Evolutionary conservation across 2,113 vertebrate species (phyloP).

Genomic region (Eolophus roseicapilla): DNA sequence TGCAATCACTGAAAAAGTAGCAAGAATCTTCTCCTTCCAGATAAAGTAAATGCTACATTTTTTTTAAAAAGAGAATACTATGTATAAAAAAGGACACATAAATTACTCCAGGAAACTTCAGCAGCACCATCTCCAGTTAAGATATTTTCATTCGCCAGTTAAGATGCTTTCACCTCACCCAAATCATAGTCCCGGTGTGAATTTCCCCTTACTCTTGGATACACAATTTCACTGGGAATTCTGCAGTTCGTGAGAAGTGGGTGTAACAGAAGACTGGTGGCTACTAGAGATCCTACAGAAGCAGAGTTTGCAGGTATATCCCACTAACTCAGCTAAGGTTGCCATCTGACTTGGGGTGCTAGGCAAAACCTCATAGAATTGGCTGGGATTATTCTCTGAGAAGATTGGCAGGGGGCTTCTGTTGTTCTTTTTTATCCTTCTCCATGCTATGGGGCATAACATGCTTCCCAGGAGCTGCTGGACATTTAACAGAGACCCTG

Average conservation of each 20-base stretch:
- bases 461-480: neutral
- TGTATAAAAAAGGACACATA: neutral
- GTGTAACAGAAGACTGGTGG: neutral
- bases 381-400: neutral
- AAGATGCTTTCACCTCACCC: neutral
- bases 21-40: neutral
- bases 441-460: neutral
- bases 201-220: neutral
- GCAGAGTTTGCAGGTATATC: neutral
- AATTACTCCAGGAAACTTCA: neutral
- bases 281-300: neutral
- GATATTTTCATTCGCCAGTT: neutral
- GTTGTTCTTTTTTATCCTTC: neutral
- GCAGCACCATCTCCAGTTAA: neutral
- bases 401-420: neutral
- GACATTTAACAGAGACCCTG: neutral
- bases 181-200: accelerated
- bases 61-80: neutral
- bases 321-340: neutral
- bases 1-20: neutral
- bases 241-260: neutral
- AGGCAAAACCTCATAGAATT: neutral
- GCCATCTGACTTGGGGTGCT: neutral
- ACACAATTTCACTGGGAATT: neutral
- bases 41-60: neutral